phyloP scores from a whole-genome alignment of 2,113 vertebrate species.

The Dipodomys merriami region DNA sequence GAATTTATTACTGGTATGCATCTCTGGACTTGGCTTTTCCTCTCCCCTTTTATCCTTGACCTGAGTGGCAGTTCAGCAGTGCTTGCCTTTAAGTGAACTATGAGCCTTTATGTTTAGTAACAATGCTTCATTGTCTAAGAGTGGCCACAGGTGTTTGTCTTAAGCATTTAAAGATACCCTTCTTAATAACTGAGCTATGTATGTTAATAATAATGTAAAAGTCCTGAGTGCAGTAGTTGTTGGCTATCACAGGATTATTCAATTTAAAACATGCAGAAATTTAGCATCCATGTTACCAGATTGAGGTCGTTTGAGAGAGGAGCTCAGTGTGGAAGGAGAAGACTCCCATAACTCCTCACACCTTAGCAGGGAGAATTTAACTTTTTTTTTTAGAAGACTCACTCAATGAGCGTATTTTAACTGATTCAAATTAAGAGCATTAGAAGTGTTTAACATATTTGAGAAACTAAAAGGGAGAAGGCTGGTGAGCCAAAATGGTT shows the following conservation, averaged over 20 bases:
- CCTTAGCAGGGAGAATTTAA: not conserved
- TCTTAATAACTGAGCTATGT: conserved; percentile 53
- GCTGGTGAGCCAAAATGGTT: not conserved
- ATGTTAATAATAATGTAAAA: conserved; percentile 55
- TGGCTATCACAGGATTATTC: not conserved
- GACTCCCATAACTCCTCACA: not conserved
- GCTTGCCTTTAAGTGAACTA: conserved; percentile 46
- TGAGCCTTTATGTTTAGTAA: conserved; percentile 53
- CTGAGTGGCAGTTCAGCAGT: conserved; percentile 17
- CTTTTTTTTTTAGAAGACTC: not conserved
- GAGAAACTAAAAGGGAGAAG: not conserved
- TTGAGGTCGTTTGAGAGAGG: not conserved
- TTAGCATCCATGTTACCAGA: not conserved
- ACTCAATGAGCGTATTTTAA: not conserved
- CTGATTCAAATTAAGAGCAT: not conserved
- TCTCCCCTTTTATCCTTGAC: conserved; percentile 71
- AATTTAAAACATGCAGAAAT: conserved; percentile 17
- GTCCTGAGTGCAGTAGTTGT: not conserved
- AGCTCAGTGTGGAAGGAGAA: not conserved
- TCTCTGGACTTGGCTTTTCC: not conserved
- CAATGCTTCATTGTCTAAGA: conserved; percentile 69
- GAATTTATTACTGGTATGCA: conserved; percentile 54
- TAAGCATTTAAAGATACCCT: conserved; percentile 23
- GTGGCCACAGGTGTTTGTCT: conserved; percentile 62
- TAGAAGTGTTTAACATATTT: not conserved